These are phyloP conservation scores for Drosophila mojavensis DNA, from an alignment of 1,140 invertebrate species.

Conservation along the genomic window DNA sequence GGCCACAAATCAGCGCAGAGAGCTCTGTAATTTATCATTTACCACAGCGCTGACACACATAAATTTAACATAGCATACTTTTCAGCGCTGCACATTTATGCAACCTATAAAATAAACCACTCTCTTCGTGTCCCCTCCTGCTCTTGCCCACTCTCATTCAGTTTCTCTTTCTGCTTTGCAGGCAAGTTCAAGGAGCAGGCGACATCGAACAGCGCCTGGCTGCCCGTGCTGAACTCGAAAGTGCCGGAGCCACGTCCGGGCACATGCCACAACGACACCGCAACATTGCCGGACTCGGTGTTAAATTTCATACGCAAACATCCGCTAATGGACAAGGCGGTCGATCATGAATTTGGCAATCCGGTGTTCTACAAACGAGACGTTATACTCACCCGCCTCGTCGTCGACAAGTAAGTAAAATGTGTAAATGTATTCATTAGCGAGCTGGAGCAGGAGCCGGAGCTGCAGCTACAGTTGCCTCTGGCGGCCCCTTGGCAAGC, in stretches of 20 bases:
- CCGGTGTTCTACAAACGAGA: conserved; percentile 93
- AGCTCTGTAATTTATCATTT: conserved; percentile 45
- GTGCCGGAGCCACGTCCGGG: conserved; percentile 94
- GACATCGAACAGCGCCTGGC: conserved; percentile 90
- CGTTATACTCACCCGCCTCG: conserved; percentile 90
- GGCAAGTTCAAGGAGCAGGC: conserved; percentile 89
- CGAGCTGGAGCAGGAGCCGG: conserved; percentile 30
- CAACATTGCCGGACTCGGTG: conserved; percentile 91
- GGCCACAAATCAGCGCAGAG: conserved; percentile 63
- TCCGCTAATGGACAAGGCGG: conserved; percentile 95
- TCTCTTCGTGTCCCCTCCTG: conserved; percentile 3
- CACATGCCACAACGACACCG: conserved; percentile 92
- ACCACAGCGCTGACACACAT: conserved; percentile 67
- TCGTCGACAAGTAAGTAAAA: conserved; percentile 88
- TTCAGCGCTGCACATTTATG: conserved; percentile 53
- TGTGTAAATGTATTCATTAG: conserved; percentile 78
- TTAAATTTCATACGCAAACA: conserved; percentile 95
- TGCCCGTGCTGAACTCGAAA: conserved; percentile 87
- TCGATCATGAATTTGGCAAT: conserved; percentile 90
- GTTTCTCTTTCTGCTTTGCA: conserved; percentile 23
- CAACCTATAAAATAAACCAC: conserved; percentile 26
- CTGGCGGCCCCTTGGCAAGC: conserved; percentile 38
- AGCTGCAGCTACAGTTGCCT: conserved; percentile 12
- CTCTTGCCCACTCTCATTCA: background rate
- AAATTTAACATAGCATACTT: conserved; percentile 73